Evolutionary conservation across 2,113 vertebrate genomes (phyloP).

Genomic region (Psophia crepitans): DNA sequence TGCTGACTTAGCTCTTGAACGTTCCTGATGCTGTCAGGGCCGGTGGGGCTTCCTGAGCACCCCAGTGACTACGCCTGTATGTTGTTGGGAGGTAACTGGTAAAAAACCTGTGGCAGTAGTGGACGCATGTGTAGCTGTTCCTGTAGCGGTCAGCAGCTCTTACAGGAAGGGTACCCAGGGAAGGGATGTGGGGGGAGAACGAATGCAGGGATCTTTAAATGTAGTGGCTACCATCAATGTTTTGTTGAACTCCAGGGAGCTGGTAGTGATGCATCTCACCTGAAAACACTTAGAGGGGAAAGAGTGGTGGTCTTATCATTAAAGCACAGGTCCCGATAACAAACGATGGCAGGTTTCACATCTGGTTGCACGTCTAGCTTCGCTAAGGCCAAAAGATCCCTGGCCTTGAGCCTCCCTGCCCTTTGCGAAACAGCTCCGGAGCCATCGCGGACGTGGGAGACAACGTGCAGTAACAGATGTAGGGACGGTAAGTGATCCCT

Average conservation of each 20-base stretch:
- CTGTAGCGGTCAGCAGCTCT: neutral
- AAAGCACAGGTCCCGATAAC: neutral
- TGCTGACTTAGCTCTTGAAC: neutral
- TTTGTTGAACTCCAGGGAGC: neutral
- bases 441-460: neutral
- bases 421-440: neutral
- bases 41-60: neutral
- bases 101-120: neutral
- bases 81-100: neutral
- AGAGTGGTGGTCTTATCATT: neutral
- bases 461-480: neutral
- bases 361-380: neutral
- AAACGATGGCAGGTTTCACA: neutral
- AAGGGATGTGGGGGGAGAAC: neutral
- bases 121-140: neutral
- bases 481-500: neutral
- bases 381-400: neutral
- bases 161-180: neutral
- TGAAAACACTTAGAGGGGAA: neutral
- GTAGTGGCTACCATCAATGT: neutral
- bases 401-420: neutral
- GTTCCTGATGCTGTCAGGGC: neutral
- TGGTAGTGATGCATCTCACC: neutral
- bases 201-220: neutral
- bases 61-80: rapidly evolving